Evolutionary conservation across 2,113 vertebrate species (phyloP).

Genomic region (Alethe castanea): DNA sequence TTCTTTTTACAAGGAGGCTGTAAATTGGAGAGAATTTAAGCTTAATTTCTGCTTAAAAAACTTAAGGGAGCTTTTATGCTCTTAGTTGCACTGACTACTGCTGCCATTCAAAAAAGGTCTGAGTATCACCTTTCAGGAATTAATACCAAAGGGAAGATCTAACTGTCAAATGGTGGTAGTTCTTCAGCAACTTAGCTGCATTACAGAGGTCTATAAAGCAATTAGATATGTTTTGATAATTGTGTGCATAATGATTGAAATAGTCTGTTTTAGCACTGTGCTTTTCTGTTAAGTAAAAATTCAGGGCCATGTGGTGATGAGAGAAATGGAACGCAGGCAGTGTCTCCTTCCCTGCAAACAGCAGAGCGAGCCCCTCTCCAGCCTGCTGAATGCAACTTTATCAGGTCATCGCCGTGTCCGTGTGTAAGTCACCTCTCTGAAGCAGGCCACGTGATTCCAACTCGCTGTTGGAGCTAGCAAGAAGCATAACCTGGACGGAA

Average conservation of each 20-base stretch:
- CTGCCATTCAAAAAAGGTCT: neutral
- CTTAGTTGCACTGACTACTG: conserved; percentile 45
- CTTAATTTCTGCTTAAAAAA: conserved; percentile 22
- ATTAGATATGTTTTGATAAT: neutral
- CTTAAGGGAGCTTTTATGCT: neutral
- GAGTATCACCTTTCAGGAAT: neutral
- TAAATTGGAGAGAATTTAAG: conserved; percentile 4
- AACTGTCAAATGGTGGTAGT: neutral
- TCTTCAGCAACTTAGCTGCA: neutral
- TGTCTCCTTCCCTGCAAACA: rapidly evolving
- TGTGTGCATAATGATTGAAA: neutral
- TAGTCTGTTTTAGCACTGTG: neutral
- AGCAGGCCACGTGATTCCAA: neutral
- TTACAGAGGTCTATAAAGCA: neutral
- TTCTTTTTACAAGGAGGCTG: neutral
- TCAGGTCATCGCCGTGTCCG: rapidly evolving
- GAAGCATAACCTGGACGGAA: neutral
- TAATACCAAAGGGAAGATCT: neutral
- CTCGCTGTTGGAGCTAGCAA: neutral
- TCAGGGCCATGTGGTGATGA: neutral
- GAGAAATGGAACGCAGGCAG: neutral
- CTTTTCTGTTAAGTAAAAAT: neutral
- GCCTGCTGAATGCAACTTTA: neutral
- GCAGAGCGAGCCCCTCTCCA: neutral
- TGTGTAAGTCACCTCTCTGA: neutral